Base-by-base conservation (phyloP, 1,140 invertebrate species). In the Ctenoplectra terminalis region DNA sequence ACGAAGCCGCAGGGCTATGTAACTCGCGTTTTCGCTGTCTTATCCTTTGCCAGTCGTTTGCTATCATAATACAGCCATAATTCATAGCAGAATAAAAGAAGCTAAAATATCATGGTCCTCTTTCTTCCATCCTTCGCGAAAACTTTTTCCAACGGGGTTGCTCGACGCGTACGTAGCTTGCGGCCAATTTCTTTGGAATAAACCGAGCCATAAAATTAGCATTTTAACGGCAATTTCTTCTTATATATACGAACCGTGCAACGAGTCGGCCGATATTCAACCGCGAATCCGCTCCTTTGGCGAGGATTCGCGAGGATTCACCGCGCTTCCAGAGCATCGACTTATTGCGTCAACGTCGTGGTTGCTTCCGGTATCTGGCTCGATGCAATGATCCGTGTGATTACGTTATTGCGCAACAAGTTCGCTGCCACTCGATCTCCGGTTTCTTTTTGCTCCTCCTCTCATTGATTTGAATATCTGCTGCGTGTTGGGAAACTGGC, bases 41-140 rank as follows among this genome's bases (percentile, higher is more conserved):
- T 79, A 75, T 83, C 50, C 74, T 48, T 56, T 3, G 60, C 71
- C 60, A 40, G 52, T 50, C 54, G 80, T 64, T 75, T 40, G 58
- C 75, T 79, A 56, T 84, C 80, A 72, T 88, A 83, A 89, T 84
- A 87, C 85, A 83, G 61, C 48, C 81, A 81, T 89, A 87, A 89
- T 74, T 89, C 87, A 87, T 71, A 58, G 34, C 37, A 20, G 43
- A 71, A 67, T 78, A 72, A 74, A 83, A 82, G 84, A 64, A 84
- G 64, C 31, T 60, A 79, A 66, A 63, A 86, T 66, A 88, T 86
- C n/a, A n/a, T 82, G 81, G 58, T 26, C 20, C 40, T 23, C 34
- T 71, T 54, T 56, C 77, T 37, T 29, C 7, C 72, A 15, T 54
- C 15, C 40, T 50, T n/a, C 46, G 7, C 37, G 2, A 1, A 37